A percentile compares a stretch with the other conserved stretches of the same genome.
These are phyloP conservation scores for Trilocha varians DNA, from an alignment of 2,888 invertebrate genomes.

Conservation along the genomic window DNA sequence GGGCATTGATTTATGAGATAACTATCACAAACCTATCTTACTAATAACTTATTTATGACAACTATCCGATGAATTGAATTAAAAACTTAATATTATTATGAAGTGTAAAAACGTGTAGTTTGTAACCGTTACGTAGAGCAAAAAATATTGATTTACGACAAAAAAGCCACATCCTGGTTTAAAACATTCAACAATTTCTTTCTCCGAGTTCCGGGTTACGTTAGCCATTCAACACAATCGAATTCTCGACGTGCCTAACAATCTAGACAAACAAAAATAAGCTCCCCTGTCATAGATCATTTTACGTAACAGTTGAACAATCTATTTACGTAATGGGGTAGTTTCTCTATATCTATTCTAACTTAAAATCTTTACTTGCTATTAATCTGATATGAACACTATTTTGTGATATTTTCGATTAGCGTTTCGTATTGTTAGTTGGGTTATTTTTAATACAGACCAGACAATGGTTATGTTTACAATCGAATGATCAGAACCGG, in stretches of 20 bases:
- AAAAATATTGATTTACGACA: background rate
- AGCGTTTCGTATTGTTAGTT: too few relatives aligned
- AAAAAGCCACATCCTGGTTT: background rate
- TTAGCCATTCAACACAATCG: conserved; percentile 11
- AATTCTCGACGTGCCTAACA: conserved; percentile 5
- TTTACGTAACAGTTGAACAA: background rate
- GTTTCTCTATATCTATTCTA: background rate
- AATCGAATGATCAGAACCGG: too few relatives aligned
- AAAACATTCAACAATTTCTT: conserved; percentile 6
- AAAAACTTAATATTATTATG: background rate
- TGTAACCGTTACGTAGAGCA: background rate
- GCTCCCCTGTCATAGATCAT: background rate
- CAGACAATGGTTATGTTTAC: too few relatives aligned
- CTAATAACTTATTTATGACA: background rate
- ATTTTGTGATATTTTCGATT: too few relatives aligned
- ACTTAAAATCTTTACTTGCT: background rate
- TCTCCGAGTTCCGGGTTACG: conserved; percentile 20
- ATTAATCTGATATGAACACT: too few relatives aligned
- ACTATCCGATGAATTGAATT: background rate
- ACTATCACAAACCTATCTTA: background rate
- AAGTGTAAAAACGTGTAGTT: background rate
- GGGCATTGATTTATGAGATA: too few relatives aligned
- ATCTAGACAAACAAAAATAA: conserved; percentile 2
- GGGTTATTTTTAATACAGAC: too few relatives aligned
- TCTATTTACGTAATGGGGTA: background rate